A percentile compares a stretch with the other conserved stretches of the same genome.
phyloP scores from a whole-genome alignment of 2,113 vertebrate species.

The Pantherophis guttatus region DNA sequence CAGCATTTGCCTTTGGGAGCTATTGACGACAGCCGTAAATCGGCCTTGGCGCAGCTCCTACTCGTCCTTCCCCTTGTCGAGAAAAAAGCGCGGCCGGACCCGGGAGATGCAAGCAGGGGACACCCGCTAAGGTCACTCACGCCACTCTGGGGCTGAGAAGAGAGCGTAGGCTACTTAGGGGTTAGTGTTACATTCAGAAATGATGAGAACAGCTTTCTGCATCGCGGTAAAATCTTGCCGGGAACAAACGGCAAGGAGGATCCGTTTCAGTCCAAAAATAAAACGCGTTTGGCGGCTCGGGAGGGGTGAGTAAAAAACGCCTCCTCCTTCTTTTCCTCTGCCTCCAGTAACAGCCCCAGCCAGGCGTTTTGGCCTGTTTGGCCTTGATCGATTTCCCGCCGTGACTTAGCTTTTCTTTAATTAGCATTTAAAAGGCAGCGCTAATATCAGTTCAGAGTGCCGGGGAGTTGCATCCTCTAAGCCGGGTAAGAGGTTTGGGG shows the following conservation, averaged over 20 bases:
- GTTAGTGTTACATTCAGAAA: not conserved
- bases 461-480: not conserved
- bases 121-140: not conserved
- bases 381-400: not conserved
- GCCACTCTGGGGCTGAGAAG: not conserved
- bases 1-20: not conserved
- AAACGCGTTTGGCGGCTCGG: not conserved
- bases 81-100: not conserved
- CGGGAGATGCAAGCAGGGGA: not conserved
- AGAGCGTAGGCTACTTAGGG: not conserved
- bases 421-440: not conserved
- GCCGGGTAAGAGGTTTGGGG: not conserved
- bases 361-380: not conserved
- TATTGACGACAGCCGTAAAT: not conserved
- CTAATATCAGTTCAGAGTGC: not conserved
- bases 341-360: not conserved
- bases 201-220: not conserved
- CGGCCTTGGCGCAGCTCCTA: not conserved
- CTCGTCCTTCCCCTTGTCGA: not conserved
- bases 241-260: fast-evolving
- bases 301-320: not conserved
- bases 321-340: not conserved
- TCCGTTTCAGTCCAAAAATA: not conserved
- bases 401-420: not conserved
- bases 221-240: not conserved